phyloP scores from a whole-genome alignment of 2,888 invertebrate genomes.

The Macaria notata region DNA sequence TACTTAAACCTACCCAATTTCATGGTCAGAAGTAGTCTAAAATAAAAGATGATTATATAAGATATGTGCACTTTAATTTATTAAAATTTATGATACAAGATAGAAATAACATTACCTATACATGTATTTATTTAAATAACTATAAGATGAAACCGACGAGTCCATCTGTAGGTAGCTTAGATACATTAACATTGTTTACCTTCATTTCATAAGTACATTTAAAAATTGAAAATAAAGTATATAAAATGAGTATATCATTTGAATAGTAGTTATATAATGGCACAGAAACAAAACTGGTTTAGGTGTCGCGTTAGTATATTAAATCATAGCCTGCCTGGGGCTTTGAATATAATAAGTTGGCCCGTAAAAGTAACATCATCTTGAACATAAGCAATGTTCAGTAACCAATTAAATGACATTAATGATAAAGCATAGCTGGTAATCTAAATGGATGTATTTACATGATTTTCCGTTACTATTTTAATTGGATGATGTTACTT shows the following conservation, averaged over 20 bases:
- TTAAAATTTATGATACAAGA: slow-evolving; percentile 60
- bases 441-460: too few species aligned
- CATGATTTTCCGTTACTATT: too few species aligned
- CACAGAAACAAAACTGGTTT: slow-evolving; percentile 33
- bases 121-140: slow-evolving; percentile 30
- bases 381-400: neutral
- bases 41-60: slow-evolving; percentile 29
- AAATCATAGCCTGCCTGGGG: slow-evolving; percentile 20
- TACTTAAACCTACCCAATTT: too few species aligned
- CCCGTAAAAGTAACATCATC: slow-evolving; percentile 1
- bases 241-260: slow-evolving; percentile 37
- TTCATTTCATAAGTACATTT: slow-evolving; percentile 8
- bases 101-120: slow-evolving; percentile 47
- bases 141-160: slow-evolving; percentile 27
- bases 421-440: too few species aligned
- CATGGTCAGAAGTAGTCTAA: neutral
- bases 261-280: slow-evolving; percentile 34
- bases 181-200: slow-evolving; percentile 27
- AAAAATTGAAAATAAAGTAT: slow-evolving; percentile 24
- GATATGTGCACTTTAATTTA: slow-evolving; percentile 72
- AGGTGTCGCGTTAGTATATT: slow-evolving; percentile 1
- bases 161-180: slow-evolving; percentile 30
- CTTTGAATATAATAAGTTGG: neutral
- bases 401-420: too few species aligned
- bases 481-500: too few species aligned